These are phyloP conservation scores for Meganola albula DNA, from an alignment of 2,888 invertebrate species.

Conservation along the genomic window DNA sequence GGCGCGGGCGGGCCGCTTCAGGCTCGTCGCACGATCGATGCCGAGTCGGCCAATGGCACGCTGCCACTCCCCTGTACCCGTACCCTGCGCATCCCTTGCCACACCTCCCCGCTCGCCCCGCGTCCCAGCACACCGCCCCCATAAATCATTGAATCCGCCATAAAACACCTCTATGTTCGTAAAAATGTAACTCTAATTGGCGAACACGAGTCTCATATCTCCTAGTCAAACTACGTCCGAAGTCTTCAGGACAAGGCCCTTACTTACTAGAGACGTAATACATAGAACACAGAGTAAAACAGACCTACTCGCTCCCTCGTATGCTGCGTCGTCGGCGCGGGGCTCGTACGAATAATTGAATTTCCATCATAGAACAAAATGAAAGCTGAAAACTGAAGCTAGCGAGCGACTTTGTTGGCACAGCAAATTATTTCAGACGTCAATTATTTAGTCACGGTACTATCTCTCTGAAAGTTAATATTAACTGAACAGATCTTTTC, in stretches of 20 bases:
- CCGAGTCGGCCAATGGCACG: constrained; percentile 74
- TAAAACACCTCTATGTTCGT: constrained; percentile 75
- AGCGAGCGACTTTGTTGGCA: constrained; percentile 70
- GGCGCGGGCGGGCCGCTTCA: constrained; percentile 70
- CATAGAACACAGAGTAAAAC: constrained; percentile 67
- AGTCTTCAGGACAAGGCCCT: constrained; percentile 42
- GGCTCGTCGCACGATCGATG: constrained; percentile 74
- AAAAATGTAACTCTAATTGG: constrained; percentile 76
- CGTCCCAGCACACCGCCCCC: constrained; percentile 70
- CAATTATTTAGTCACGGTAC: constrained; percentile 68
- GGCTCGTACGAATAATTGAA: constrained; percentile 73
- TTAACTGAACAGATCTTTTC: too few relatives aligned
- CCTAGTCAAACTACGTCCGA: constrained; percentile 54
- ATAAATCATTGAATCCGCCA: constrained; percentile 77
- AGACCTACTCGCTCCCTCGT: constrained; percentile 50
- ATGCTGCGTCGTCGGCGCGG: constrained; percentile 43
- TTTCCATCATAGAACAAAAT: constrained; percentile 75
- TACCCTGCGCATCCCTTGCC: constrained; percentile 65
- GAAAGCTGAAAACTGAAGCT: constrained; percentile 74
- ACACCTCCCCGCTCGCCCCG: constrained; percentile 49
- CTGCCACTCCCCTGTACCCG: constrained; percentile 59
- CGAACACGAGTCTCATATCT: constrained; percentile 66
- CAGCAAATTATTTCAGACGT: constrained; percentile 70
- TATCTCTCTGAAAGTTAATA: constrained; percentile 54
- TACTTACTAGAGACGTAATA: constrained; percentile 59